Base-by-base conservation (phyloP, 2,113 vertebrate species). In the Bufo gargarizans region DNA sequence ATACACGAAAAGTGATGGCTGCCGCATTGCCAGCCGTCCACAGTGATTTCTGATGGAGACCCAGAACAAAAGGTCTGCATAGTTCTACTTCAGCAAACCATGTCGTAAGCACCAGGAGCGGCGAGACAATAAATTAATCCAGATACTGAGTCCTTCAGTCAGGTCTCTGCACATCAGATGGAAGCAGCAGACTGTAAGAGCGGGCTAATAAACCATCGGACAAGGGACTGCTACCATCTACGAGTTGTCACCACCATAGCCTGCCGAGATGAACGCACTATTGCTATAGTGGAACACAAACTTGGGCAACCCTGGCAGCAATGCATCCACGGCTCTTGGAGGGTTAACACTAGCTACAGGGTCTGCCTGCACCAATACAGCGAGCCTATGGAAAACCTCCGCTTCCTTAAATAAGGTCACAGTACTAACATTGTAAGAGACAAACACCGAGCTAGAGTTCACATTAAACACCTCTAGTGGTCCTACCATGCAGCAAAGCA, bases 381-480 rank as follows among this genome's bases (percentile, higher is more conserved):
- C 69, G 12, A 20, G 43, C 61, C n/a, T 63, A 22, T 67, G 43
- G 74, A 78, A 43, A 71, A 43, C 8, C 67, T 43, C 3, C 56
- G 56, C 5, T 33, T 69, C n/a, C 22, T 71, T 93, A 92, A 95
- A 92, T 90, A 94, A 92, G 91, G 89, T 95, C 69, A 94, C 94
- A 96, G 94, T 94, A 95, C 93, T 94, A 92, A 94, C 91, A 90
- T 93, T 91, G 93, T 94, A 94, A 94, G 93, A 94, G 91, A 90
- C 93, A 93, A 93, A 95, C 93, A 95, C 92, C 94, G 93, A 93
- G 92, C 93, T 93, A 93, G 91, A 94, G 90, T 93, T 96, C 95
- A 96, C 95, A 96, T 96, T 96, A 93, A 90, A 88, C 69, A 89
- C 71, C 93, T 94, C 94, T 96, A 96, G 95, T 96, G 95, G 95